These are phyloP conservation scores for Parapsyche elsis DNA, from an alignment of 1,140 invertebrate genomes.

Conservation along the genomic window DNA sequence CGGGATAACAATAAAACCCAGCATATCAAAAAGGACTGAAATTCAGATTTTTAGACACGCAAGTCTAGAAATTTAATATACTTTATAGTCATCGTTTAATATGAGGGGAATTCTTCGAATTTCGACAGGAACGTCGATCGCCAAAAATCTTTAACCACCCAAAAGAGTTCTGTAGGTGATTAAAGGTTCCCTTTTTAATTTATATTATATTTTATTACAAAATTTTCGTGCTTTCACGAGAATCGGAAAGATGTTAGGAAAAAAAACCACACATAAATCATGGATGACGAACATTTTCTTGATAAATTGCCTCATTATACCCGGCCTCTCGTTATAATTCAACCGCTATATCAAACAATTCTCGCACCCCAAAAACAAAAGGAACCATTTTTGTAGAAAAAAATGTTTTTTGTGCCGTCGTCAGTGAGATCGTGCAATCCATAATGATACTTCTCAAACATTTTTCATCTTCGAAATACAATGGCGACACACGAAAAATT, in stretches of 20 bases:
- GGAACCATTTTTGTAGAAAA: slow-evolving; percentile 24
- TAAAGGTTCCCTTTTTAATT: too few species aligned
- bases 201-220: not conserved
- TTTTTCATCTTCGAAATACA: too few species aligned
- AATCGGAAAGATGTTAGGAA: not conserved
- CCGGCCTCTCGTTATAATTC: slow-evolving; percentile 32
- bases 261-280: slow-evolving; percentile 47
- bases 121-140: too few species aligned
- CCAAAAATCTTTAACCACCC: too few species aligned
- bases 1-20: not conserved
- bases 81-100: not conserved
- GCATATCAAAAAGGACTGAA: not conserved
- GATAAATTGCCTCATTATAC: slow-evolving; percentile 53
- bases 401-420: not conserved
- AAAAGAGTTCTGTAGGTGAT: too few species aligned
- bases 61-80: slow-evolving; percentile 12
- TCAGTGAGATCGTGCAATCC: not conserved
- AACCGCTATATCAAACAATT: slow-evolving; percentile 41
- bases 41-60: slow-evolving; percentile 41
- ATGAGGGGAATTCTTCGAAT: too few species aligned
- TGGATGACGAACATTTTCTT: slow-evolving; percentile 44
- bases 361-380: slow-evolving; percentile 34
- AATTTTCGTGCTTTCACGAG: not conserved
- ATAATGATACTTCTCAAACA: too few species aligned
- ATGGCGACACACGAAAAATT: too few species aligned